phyloP scores from a whole-genome alignment of 1,140 invertebrate genomes.

The Vanessa atalanta region DNA sequence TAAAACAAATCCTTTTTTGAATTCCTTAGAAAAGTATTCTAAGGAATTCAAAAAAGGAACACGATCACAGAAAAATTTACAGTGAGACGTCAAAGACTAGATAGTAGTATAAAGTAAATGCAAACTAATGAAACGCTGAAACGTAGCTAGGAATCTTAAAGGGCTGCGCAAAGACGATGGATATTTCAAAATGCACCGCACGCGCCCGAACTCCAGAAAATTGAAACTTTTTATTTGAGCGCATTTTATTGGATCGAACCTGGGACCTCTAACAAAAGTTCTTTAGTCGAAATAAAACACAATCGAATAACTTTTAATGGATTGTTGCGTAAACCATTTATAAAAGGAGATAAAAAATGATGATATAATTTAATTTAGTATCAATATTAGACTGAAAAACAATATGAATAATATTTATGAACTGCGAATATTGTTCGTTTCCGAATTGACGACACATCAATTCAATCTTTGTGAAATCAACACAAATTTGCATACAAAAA shows the following conservation, averaged over 20 bases:
- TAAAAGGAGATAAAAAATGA: no score
- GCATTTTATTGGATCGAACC: constrained; percentile 69
- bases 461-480: constrained; percentile 76
- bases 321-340: neutral
- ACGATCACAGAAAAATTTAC: neutral
- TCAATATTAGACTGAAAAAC: neutral
- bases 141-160: neutral
- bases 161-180: constrained; percentile 43
- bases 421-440: constrained; percentile 55
- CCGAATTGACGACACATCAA: constrained; percentile 63
- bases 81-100: neutral
- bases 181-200: constrained; percentile 59
- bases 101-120: neutral
- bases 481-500: constrained; percentile 77
- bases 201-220: constrained; percentile 57
- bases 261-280: constrained; percentile 58
- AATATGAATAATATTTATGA: neutral
- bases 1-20: no score
- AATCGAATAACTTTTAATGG: constrained; percentile 1
- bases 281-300: constrained; percentile 52
- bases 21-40: no score
- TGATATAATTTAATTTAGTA: neutral
- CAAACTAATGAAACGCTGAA: constrained; percentile 6
- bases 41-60: no score
- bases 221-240: constrained; percentile 79